These are phyloP conservation scores for Dicyrtoma fusca DNA, from an alignment of 2,888 invertebrate genomes.

Conservation along the genomic window DNA sequence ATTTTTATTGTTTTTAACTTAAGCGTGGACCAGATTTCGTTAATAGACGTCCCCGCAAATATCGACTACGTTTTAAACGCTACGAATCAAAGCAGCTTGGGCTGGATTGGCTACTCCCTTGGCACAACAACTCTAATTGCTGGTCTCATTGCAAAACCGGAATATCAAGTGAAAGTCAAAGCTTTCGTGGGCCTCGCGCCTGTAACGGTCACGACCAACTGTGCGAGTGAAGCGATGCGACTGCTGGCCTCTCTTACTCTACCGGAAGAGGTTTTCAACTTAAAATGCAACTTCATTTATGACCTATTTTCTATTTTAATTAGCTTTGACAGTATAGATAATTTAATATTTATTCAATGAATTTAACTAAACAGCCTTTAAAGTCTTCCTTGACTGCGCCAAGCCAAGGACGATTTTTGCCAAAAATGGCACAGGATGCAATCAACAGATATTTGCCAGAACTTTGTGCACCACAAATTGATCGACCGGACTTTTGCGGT, in stretches of 20 bases:
- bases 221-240: not conserved
- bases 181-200: not conserved
- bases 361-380: not conserved
- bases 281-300: too few relatives aligned
- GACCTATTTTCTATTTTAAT: too few relatives aligned
- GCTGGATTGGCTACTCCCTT: not conserved
- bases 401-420: not conserved
- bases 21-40: not conserved
- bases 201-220: not conserved
- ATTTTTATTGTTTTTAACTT: too few relatives aligned
- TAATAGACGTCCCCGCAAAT: not conserved
- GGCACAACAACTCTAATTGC: not conserved
- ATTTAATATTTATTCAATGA: not conserved
- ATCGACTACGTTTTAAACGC: conserved; percentile 3
- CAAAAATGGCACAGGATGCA: not conserved
- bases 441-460: not conserved
- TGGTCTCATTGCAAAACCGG: not conserved
- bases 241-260: not conserved
- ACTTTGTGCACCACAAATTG: not conserved
- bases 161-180: not conserved
- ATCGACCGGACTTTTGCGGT: not conserved
- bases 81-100: not conserved
- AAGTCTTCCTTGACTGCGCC: not conserved
- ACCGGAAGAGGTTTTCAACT: not conserved
- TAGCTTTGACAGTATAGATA: too few relatives aligned